These are phyloP conservation scores for Leptoclinus maculatus DNA, from an alignment of 2,797 vertebrate species.

Conservation along the genomic window DNA sequence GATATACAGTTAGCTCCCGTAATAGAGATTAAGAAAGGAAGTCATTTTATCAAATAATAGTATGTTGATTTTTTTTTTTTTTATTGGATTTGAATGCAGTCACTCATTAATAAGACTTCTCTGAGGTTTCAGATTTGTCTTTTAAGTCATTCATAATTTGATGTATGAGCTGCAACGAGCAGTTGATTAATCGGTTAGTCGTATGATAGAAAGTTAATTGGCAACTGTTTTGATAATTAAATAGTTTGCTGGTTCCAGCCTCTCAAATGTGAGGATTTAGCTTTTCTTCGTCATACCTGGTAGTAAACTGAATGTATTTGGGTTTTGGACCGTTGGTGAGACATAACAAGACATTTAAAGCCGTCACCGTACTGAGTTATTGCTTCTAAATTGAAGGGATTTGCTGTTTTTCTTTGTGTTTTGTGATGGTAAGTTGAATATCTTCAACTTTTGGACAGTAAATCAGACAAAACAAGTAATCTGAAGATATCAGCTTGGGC, in stretches of 20 bases:
- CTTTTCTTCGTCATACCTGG: not conserved
- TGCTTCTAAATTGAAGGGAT: too few relatives aligned
- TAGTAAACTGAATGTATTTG: not conserved
- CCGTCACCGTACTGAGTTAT: not conserved
- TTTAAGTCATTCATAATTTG: not conserved
- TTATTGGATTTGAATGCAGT: not conserved
- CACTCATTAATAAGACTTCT: not conserved
- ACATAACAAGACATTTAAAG: not conserved
- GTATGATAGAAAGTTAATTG: not conserved
- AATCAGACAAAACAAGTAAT: not conserved
- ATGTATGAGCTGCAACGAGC: not conserved
- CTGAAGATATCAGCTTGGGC: not conserved
- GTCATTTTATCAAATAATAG: not conserved
- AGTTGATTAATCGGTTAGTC: not conserved
- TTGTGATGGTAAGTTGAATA: not conserved
- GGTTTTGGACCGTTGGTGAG: not conserved
- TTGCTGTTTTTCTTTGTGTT: too few relatives aligned
- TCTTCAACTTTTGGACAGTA: not conserved
- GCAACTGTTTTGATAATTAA: not conserved
- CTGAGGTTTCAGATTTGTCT: not conserved
- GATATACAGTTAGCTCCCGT: conserved; percentile 8
- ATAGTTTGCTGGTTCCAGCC: not conserved
- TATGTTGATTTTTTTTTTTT: not conserved
- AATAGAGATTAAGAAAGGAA: conserved; percentile 7
- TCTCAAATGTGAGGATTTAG: not conserved